These are phyloP conservation scores for Reticulitermes speratus DNA, from an alignment of 1,140 invertebrate species.

Conservation along the genomic window DNA sequence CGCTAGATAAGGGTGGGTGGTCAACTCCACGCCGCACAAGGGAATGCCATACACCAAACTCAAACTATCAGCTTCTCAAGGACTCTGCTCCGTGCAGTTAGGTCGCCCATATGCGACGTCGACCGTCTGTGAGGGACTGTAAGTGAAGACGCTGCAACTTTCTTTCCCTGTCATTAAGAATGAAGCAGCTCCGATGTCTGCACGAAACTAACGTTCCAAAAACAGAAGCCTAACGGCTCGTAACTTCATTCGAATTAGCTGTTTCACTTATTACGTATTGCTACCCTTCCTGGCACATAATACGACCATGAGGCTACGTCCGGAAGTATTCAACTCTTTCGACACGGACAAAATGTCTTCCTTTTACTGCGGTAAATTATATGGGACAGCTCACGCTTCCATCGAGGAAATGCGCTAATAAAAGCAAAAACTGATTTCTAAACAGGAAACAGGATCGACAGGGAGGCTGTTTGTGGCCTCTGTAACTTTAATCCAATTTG, in stretches of 20 bases:
- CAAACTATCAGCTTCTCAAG: no score
- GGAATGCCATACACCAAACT: no score
- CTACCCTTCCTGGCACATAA: neutral
- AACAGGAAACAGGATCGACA: neutral
- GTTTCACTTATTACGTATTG: neutral
- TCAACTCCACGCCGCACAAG: no score
- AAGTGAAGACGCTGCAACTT: neutral
- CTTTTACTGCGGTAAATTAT: neutral
- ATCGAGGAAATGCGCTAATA: neutral
- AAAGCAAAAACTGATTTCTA: neutral
- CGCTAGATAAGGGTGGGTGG: no score
- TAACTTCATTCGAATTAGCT: neutral
- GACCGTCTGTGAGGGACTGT: neutral
- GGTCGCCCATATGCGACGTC: no score
- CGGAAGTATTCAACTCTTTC: neutral
- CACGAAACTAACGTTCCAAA: neutral
- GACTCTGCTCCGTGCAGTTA: no score
- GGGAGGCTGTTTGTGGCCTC: no score
- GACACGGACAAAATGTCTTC: neutral
- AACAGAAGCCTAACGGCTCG: neutral
- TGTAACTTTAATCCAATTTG: no score
- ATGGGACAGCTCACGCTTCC: neutral
- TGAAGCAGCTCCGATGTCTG: neutral
- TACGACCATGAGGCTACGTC: neutral
- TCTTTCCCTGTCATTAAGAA: neutral